These are phyloP conservation scores for Falcaria lacertinaria DNA, from an alignment of 2,888 invertebrate genomes.

Conservation along the genomic window DNA sequence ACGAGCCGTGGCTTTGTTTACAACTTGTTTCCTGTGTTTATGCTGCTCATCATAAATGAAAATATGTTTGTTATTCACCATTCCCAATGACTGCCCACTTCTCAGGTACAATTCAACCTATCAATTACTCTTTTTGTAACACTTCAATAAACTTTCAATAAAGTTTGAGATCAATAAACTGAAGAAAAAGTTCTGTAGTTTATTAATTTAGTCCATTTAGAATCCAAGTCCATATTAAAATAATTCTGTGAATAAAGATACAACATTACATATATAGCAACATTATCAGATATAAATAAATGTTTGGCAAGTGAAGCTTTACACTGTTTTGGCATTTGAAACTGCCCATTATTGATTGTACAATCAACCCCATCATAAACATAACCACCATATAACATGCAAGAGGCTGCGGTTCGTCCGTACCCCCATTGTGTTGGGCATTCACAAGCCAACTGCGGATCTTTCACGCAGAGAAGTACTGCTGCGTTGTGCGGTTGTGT, in stretches of 20 bases:
- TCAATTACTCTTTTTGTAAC: neutral
- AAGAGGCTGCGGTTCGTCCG: constrained; percentile 51
- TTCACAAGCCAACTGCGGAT: constrained; percentile 46
- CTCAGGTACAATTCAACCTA: constrained; percentile 8
- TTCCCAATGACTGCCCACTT: constrained; percentile 18
- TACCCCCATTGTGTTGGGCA: constrained; percentile 59
- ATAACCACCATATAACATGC: constrained; percentile 40
- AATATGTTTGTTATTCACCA: constrained; percentile 33
- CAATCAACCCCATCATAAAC: constrained; percentile 57
- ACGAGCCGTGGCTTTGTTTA: constrained; percentile 65
- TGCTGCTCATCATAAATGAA: constrained; percentile 54
- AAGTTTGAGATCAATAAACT: neutral
- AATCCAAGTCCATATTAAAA: too few relatives aligned
- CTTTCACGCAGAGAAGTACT: constrained; percentile 61
- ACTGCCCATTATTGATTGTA: constrained; percentile 54
- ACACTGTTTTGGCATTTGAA: neutral
- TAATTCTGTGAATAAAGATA: too few relatives aligned
- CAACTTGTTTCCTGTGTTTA: constrained; percentile 68
- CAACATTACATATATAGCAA: too few relatives aligned
- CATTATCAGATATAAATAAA: neutral
- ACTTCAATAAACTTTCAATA: constrained; percentile 1
- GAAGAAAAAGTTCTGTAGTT: too few relatives aligned
- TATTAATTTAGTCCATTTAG: too few relatives aligned
- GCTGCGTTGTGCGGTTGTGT: constrained; percentile 62
- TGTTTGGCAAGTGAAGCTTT: constrained; percentile 6